A percentile compares a stretch with the other conserved stretches of the same genome.
Evolutionary conservation across 2,113 vertebrate genomes (phyloP).

Genomic region (Xenus cinereus): DNA sequence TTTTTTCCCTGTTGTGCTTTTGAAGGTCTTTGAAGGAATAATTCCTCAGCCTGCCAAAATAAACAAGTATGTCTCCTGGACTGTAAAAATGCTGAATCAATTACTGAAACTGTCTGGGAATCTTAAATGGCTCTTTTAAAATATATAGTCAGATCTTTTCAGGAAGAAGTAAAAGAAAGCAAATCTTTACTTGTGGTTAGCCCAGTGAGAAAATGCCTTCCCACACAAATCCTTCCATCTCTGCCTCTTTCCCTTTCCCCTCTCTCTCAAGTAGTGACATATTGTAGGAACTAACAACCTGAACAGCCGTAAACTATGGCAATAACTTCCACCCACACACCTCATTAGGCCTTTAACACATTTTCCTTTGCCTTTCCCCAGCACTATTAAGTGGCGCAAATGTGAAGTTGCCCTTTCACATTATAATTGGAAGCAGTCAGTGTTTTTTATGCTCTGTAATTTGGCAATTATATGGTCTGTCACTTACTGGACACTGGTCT

Average conservation of each 20-base stretch:
- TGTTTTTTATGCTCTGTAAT: constrained; percentile 53
- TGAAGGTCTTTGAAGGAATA: too few species aligned
- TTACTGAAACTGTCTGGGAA: not conserved
- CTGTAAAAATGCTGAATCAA: too few species aligned
- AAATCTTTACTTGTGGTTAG: not conserved
- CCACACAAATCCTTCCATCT: not conserved
- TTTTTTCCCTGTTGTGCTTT: too few species aligned
- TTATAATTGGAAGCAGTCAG: constrained; percentile 61
- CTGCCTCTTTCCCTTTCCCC: not conserved
- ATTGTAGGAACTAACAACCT: constrained; percentile 36
- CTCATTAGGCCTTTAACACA: constrained; percentile 72
- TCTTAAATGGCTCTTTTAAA: constrained; percentile 2
- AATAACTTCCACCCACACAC: constrained; percentile 55
- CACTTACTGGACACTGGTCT: constrained; percentile 27
- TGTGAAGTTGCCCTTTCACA: constrained; percentile 41
- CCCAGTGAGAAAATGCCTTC: not conserved
- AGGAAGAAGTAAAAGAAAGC: not conserved
- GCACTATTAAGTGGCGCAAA: not conserved
- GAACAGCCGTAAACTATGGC: constrained; percentile 32
- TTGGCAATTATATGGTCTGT: constrained; percentile 49
- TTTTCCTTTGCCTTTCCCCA: constrained; percentile 58
- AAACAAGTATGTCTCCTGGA: too few species aligned
- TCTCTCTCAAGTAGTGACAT: not conserved
- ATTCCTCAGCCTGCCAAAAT: too few species aligned
- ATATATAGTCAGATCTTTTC: not conserved